phyloP scores from a whole-genome alignment of 2,113 vertebrate species.

The Cygnus buccinator region DNA sequence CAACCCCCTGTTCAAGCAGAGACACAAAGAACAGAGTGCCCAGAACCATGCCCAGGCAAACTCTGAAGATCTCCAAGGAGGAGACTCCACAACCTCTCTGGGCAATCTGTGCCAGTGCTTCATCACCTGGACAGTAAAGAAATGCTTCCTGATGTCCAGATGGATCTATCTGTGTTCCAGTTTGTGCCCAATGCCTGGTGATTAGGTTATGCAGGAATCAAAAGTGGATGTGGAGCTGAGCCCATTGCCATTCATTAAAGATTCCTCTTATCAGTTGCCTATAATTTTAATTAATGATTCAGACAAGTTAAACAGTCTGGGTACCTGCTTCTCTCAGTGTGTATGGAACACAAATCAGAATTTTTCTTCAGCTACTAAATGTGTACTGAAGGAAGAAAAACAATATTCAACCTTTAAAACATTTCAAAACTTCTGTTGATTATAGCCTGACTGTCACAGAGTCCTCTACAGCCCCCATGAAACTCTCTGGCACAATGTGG shows the following conservation, averaged over 20 bases:
- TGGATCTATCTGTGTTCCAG: neutral
- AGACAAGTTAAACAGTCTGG: neutral
- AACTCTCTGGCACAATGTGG: fast-evolving
- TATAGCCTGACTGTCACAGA: neutral
- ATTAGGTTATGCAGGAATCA: neutral
- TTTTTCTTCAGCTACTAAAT: neutral
- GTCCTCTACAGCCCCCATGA: neutral
- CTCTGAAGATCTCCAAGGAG: neutral
- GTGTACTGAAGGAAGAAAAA: neutral
- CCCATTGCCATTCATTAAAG: neutral
- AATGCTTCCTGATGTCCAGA: neutral
- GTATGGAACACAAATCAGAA: neutral
- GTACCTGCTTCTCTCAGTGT: neutral
- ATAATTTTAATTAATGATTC: neutral
- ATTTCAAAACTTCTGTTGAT: neutral
- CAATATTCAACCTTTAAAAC: neutral
- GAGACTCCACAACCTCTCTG: neutral
- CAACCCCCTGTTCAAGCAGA: neutral
- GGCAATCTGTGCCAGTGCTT: neutral
- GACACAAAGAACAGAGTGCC: neutral
- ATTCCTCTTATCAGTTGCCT: neutral
- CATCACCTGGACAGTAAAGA: neutral
- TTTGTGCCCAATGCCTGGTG: neutral
- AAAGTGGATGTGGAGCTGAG: neutral
- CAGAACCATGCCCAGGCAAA: neutral